These are phyloP conservation scores for Acrocephalus arundinaceus DNA, from an alignment of 2,113 vertebrate species.

Conservation along the genomic window DNA sequence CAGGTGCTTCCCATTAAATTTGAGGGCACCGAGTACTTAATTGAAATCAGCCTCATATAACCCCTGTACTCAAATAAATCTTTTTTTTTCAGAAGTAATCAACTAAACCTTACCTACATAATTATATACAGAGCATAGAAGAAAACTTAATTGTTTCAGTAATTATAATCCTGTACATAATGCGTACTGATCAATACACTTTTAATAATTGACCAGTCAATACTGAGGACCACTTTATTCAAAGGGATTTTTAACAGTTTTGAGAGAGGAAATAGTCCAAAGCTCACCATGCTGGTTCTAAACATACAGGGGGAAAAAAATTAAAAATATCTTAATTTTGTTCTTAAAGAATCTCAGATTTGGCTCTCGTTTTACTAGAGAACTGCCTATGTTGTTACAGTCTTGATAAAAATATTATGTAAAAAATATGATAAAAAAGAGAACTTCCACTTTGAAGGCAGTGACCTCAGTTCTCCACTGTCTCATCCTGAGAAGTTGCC, in stretches of 20 bases:
- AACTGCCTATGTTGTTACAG: neutral
- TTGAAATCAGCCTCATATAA: slow-evolving; percentile 13
- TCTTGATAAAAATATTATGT: neutral
- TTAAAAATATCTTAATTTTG: neutral
- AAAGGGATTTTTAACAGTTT: neutral
- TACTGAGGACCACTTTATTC: neutral
- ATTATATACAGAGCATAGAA: neutral
- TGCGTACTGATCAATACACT: neutral
- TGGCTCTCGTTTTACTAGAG: neutral
- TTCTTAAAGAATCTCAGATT: neutral
- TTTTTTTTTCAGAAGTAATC: neutral
- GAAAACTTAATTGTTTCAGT: neutral
- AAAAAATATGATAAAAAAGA: neutral
- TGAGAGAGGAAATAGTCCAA: neutral
- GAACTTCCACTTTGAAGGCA: neutral
- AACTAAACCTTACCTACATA: neutral
- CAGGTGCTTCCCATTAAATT: neutral
- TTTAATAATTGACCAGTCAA: neutral
- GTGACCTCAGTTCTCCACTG: neutral
- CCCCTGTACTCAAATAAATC: neutral
- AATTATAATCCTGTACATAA: neutral
- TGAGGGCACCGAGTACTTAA: neutral
- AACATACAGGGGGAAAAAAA: rapidly evolving
- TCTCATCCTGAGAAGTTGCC: neutral
- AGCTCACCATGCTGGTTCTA: neutral